These are phyloP conservation scores for Antheraea assamensis DNA, from an alignment of 2,888 invertebrate genomes.

Conservation along the genomic window DNA sequence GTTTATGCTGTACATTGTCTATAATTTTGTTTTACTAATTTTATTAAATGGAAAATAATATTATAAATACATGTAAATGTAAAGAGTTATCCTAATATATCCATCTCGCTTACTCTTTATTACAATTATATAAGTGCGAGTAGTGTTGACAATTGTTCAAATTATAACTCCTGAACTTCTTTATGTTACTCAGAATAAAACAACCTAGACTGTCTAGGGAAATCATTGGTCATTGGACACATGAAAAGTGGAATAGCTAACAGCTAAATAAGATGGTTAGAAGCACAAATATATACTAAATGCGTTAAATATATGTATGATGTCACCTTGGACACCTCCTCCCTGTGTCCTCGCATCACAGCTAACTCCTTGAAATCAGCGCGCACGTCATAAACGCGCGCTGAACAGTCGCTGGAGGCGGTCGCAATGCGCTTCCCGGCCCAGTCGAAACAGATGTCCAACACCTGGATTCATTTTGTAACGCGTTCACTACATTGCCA, in stretches of 20 bases:
- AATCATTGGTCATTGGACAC: no score
- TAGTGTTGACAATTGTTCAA: background rate
- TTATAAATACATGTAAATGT: no score
- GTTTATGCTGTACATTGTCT: no score
- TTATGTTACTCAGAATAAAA: no score
- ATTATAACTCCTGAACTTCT: background rate
- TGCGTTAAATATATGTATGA: no score
- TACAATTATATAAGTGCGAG: background rate
- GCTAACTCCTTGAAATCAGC: conserved; percentile 81
- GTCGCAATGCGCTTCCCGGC: conserved; percentile 88
- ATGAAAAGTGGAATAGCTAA: no score
- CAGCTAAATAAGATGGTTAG: no score
- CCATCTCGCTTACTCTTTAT: background rate
- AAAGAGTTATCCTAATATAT: background rate
- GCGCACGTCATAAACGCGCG: conserved; percentile 85
- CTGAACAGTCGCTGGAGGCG: conserved; percentile 88
- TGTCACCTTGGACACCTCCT: conserved; percentile 85
- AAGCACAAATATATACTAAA: no score
- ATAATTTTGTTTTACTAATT: no score
- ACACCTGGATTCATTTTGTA: conserved; percentile 68
- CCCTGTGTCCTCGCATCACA: conserved; percentile 84
- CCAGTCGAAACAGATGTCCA: conserved; percentile 90
- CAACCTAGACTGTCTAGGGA: no score
- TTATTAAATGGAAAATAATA: no score
- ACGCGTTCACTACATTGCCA: no score